These are phyloP conservation scores for Talpa occidentalis DNA, from an alignment of 2,113 vertebrate genomes.

Conservation along the genomic window DNA sequence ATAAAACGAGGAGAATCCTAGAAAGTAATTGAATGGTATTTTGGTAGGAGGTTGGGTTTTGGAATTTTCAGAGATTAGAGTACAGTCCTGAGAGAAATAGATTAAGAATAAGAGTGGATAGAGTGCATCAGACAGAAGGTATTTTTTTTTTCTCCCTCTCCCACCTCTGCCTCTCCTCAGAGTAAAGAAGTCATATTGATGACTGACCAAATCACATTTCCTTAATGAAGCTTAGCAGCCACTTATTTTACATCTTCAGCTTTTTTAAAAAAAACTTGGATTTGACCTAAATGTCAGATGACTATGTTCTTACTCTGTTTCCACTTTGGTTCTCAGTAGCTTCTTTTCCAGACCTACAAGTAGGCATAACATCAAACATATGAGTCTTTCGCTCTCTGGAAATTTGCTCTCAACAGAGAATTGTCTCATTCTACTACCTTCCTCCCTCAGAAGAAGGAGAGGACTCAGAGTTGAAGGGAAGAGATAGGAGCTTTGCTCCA, in stretches of 20 bases:
- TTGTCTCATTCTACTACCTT: background rate
- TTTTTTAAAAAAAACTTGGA: slow-evolving; percentile 12
- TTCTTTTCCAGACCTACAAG: slow-evolving; percentile 1
- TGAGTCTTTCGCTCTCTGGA: background rate
- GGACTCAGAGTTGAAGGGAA: background rate
- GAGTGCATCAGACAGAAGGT: background rate
- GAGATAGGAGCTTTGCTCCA: slow-evolving; percentile 21
- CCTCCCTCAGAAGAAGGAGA: background rate
- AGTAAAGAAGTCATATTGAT: background rate
- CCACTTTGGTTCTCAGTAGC: background rate
- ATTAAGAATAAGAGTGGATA: background rate
- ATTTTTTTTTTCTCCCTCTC: background rate
- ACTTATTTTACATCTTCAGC: slow-evolving; percentile 41
- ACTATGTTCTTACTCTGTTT: background rate
- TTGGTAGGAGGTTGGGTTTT: background rate
- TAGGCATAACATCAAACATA: background rate
- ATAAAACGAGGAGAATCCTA: slow-evolving; percentile 3
- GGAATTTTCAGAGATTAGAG: slow-evolving; percentile 7
- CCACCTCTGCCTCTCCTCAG: background rate
- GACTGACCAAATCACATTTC: background rate
- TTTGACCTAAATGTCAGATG: slow-evolving; percentile 32
- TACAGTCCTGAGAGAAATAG: background rate
- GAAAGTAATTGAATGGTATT: background rate
- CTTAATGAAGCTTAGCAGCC: background rate
- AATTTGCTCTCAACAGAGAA: background rate